Conservation (phyloP, 30 jellyfish, hydroid and myxozoan species). For the Aurelia sp. region DNA sequence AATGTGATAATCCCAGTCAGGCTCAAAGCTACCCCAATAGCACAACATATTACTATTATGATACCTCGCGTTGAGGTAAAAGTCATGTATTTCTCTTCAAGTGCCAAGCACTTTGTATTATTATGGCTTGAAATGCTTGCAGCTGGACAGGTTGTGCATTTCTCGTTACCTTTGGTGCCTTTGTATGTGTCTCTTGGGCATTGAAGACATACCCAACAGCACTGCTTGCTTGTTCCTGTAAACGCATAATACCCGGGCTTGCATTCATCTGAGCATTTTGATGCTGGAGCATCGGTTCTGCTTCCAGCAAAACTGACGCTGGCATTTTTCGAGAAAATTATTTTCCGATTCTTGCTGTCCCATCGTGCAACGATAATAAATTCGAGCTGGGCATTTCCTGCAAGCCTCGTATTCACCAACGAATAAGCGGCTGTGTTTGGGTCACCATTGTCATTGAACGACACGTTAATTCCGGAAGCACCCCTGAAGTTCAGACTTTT, state of each 20-base stretch:
- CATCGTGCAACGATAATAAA: conserved; percentile 48
- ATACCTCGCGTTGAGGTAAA: conserved; percentile 32
- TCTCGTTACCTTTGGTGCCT: conserved; percentile 21
- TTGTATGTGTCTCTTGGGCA: conserved; percentile 73
- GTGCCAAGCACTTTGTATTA: conserved; percentile 36
- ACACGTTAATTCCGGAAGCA: conserved; percentile 39
- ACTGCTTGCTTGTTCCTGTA: conserved; percentile 20
- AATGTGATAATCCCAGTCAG: conserved; percentile 7
- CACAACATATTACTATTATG: neutral
- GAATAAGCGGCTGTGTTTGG: conserved; percentile 66
- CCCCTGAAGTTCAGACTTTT: conserved; percentile 47
- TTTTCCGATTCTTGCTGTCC: conserved; percentile 48
- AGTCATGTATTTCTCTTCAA: conserved; percentile 7
- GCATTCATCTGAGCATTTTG: conserved; percentile 75
- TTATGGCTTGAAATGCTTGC: conserved; percentile 23
- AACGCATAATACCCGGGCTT: conserved; percentile 65
- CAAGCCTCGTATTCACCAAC: conserved; percentile 29
- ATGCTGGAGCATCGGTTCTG: conserved; percentile 29
- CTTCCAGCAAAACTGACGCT: conserved; percentile 41
- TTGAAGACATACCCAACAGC: conserved; percentile 79
- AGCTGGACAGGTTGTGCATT: conserved; percentile 47
- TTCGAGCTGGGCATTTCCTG: conserved; percentile 20
- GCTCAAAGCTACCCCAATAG: conserved; percentile 35
- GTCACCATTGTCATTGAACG: conserved; percentile 68
- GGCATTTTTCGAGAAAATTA: neutral